Base-by-base conservation (phyloP, 2,888 invertebrate species). In the Mimas tiliae region DNA sequence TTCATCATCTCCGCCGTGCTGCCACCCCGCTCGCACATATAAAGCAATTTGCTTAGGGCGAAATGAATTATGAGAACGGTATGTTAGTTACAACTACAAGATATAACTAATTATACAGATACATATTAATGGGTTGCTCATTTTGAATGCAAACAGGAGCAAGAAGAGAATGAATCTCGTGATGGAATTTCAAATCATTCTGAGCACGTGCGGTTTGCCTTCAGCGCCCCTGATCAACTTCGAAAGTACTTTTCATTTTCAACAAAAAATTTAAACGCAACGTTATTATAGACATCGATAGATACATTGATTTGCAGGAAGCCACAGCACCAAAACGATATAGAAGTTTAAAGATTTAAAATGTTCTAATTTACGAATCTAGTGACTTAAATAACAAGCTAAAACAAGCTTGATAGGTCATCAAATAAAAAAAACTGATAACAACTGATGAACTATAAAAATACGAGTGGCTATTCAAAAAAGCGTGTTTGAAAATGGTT, bases 141-240 rank as follows among this genome's bases (percentile, higher is more conserved):
- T 78, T 79, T 76, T 75, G 78, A 82, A 87, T 86, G 84, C 80
- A 87, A 86, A 86, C 79, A 86, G 74, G 71, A 67, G 70, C 74
- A 79, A 74, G 74, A 74, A 73, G 70, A 71, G 69, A 74, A 69
- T 69, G 74, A 76, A 79, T 77, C 72, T 74, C 71, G n/a, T 72
- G 78, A 80, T 81, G 76, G 70, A 79, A 70, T 68, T 69, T 68
- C 69, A 68, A 69, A 70, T 72, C 72, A 89, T 83, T 83, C 86
- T 12, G 70, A 70, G 72, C 88, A 89, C 89, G 89, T 82, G 73
- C 83, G 78, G 82, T 87, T 86, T 86, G 88, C 87, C 88, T 87
- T 83, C 81, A 83, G 80, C 77, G 80, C 75, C 78, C 76, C 79
- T 81, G 84, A 85, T 85, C 81, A 81, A 84, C 74, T 81, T 78